phyloP scores from a whole-genome alignment of 2,888 invertebrate genomes.

The Metallyticus violacea region DNA sequence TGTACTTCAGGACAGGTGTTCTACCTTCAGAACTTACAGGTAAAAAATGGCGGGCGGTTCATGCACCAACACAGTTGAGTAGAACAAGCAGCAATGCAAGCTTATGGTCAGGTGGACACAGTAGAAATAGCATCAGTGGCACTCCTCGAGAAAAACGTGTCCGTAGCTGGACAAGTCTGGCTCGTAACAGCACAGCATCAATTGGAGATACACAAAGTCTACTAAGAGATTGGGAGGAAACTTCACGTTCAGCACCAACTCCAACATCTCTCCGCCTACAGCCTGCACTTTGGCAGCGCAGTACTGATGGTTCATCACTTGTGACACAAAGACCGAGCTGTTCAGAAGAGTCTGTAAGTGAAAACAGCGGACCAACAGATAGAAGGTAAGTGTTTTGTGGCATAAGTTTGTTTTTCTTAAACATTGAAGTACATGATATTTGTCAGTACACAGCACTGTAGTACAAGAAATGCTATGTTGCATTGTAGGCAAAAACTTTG shows the following conservation, averaged over 20 bases:
- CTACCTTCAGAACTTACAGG: slow-evolving; percentile 75
- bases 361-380: slow-evolving; percentile 19
- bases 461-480: too few relatives aligned
- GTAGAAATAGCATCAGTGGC: slow-evolving; percentile 37
- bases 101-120: slow-evolving; percentile 50
- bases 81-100: slow-evolving; percentile 79
- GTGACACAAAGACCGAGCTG: neutral
- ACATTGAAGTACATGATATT: too few relatives aligned
- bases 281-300: slow-evolving; percentile 45
- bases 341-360: slow-evolving; percentile 27
- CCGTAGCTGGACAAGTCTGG: slow-evolving; percentile 61
- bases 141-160: slow-evolving; percentile 54
- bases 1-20: slow-evolving; percentile 78
- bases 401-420: neutral
- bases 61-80: slow-evolving; percentile 78
- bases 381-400: neutral
- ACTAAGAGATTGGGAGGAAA: slow-evolving; percentile 64
- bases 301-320: slow-evolving; percentile 37
- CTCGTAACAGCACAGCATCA: slow-evolving; percentile 17
- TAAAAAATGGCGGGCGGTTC: slow-evolving; percentile 79
- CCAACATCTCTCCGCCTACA: slow-evolving; percentile 64
- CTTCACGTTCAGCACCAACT: slow-evolving; percentile 69
- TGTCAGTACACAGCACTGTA: too few relatives aligned
- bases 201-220: slow-evolving; percentile 12
- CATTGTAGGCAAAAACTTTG: too few relatives aligned